These are phyloP conservation scores for Carlito syrichta DNA, from an alignment of 2,113 vertebrate species.

Conservation along the genomic window DNA sequence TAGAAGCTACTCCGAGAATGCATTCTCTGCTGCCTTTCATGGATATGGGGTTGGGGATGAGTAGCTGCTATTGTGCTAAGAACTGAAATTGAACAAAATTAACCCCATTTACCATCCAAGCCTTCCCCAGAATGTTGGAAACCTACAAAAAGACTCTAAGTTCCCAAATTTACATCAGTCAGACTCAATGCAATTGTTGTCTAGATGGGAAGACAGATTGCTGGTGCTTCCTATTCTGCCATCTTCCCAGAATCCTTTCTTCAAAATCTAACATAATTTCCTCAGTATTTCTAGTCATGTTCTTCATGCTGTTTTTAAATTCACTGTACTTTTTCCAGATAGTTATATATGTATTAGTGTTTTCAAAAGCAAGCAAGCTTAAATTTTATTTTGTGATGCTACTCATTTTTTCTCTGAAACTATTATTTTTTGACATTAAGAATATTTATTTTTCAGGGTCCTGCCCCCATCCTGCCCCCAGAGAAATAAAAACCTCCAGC, in stretches of 20 bases:
- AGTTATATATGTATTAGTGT: background rate
- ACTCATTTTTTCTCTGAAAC: background rate
- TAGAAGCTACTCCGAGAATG: no score
- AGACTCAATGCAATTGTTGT: background rate
- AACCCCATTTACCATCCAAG: no score
- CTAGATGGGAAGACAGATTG: background rate
- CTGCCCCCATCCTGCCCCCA: no score
- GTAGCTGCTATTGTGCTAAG: no score
- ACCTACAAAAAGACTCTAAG: background rate
- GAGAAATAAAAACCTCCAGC: no score
- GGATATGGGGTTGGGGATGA: no score
- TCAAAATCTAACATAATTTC: background rate
- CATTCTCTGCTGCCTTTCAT: no score
- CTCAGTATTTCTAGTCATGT: background rate
- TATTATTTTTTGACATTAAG: background rate
- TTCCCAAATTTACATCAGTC: background rate
- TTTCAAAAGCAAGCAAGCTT: background rate
- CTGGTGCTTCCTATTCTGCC: no score
- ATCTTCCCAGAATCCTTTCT: background rate
- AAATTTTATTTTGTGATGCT: background rate
- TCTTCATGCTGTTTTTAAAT: background rate
- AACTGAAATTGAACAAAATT: no score
- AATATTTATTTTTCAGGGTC: no score
- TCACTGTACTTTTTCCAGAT: background rate
- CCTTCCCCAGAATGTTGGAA: no score